Percentiles rank a stretch among this genome's conserved stretches.
Evolutionary conservation across 1,140 invertebrate genomes (phyloP).

Genomic region (Heliothis virescens): DNA sequence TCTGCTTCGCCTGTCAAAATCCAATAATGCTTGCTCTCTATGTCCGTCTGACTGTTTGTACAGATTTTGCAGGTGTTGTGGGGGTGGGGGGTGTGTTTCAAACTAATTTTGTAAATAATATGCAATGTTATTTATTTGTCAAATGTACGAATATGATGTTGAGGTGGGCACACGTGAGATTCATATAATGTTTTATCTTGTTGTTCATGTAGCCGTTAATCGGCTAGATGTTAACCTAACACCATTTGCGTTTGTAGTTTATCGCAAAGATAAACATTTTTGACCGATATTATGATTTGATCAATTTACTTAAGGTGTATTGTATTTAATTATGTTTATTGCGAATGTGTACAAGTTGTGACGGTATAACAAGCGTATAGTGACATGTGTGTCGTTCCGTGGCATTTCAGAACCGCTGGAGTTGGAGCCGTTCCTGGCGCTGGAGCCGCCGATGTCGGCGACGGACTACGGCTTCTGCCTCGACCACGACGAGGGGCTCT

Average conservation of each 20-base stretch:
- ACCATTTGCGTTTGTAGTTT: too few relatives aligned
- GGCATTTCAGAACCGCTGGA: slow-evolving; percentile 77
- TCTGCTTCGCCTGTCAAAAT: slow-evolving; percentile 49
- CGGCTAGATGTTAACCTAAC: not conserved
- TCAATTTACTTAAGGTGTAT: not conserved
- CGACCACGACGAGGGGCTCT: slow-evolving; percentile 93
- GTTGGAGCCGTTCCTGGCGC: slow-evolving; percentile 90
- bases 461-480: slow-evolving; percentile 95
- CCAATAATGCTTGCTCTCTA: slow-evolving; percentile 32
- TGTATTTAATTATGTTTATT: not conserved
- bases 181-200: not conserved
- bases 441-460: slow-evolving; percentile 93
- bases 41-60: slow-evolving; percentile 37
- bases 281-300: too few relatives aligned
- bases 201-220: not conserved
- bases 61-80: slow-evolving; percentile 47
- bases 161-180: not conserved
- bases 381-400: not conserved
- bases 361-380: not conserved
- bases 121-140: not conserved
- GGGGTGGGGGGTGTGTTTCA: slow-evolving; percentile 23
- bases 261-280: too few relatives aligned
- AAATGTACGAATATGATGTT: not conserved
- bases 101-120: slow-evolving; percentile 42
- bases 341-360: not conserved